phyloP scores from a whole-genome alignment of 2,113 vertebrate genomes.

The Laterallus jamaicensis region DNA sequence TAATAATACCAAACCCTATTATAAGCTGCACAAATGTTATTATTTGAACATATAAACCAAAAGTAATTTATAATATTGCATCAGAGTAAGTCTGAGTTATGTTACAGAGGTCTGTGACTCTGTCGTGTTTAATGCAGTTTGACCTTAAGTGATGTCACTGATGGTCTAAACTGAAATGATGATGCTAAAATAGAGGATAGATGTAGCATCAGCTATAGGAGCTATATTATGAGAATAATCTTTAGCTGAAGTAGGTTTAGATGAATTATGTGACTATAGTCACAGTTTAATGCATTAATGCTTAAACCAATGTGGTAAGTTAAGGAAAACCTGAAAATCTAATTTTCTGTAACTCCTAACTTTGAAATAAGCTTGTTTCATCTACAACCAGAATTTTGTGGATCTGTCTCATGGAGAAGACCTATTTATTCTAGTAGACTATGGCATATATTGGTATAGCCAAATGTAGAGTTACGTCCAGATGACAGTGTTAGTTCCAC shows the following conservation, averaged over 20 bases:
- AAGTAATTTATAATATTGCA: background rate
- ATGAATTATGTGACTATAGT: background rate
- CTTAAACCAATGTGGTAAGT: background rate
- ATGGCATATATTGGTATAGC: background rate
- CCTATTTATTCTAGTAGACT: background rate
- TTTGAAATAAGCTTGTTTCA: background rate
- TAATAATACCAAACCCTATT: constrained; percentile 7
- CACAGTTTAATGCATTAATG: background rate
- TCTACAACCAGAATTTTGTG: background rate
- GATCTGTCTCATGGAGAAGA: background rate
- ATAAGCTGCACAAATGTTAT: constrained; percentile 33
- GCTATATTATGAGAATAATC: background rate
- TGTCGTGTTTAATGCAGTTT: background rate
- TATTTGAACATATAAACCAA: background rate
- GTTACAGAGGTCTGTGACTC: background rate
- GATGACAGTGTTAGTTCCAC: background rate
- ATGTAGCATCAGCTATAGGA: background rate
- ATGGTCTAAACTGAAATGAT: background rate
- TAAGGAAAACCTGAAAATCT: background rate
- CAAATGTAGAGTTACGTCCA: background rate
- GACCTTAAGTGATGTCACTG: background rate
- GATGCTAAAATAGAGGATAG: background rate
- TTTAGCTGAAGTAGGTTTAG: background rate
- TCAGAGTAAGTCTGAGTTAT: background rate
- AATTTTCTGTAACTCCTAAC: background rate